phyloP scores from a whole-genome alignment of 2,797 vertebrate species.

The Syngnathus rostellatus region DNA sequence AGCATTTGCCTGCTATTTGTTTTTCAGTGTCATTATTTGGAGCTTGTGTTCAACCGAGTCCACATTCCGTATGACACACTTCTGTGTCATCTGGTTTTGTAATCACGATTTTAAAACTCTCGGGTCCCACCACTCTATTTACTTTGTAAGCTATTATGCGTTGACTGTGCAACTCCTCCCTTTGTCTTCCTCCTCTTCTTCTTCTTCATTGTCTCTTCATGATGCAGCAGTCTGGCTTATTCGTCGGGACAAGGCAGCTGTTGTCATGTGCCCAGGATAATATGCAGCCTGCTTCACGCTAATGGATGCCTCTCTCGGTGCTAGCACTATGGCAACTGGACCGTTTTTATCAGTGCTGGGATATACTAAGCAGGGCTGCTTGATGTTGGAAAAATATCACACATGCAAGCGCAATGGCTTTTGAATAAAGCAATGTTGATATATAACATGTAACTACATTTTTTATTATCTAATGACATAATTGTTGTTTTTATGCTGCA shows the following conservation, averaged over 20 bases:
- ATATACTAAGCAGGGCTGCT: slow-evolving; percentile 14
- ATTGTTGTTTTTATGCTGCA: too few relatives aligned
- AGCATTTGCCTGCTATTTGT: not conserved
- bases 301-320: slow-evolving; percentile 53
- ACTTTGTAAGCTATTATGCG: slow-evolving; percentile 59
- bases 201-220: slow-evolving; percentile 20
- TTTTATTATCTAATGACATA: too few relatives aligned
- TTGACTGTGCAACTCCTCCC: slow-evolving; percentile 56
- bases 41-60: not conserved
- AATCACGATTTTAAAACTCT: slow-evolving; percentile 22
- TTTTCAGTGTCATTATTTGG: not conserved
- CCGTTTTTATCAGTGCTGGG: slow-evolving; percentile 42
- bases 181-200: slow-evolving; percentile 25
- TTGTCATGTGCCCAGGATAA: slow-evolving; percentile 59
- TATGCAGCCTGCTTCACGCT: slow-evolving; percentile 46
- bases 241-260: slow-evolving; percentile 61
- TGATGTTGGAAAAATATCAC: too few relatives aligned
- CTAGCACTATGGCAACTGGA: slow-evolving; percentile 46
- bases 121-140: slow-evolving; percentile 59
- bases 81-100: slow-evolving; percentile 1
- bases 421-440: too few relatives aligned
- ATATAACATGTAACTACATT: too few relatives aligned
- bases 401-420: too few relatives aligned
- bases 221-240: slow-evolving; percentile 51
- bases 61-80: slow-evolving; percentile 4